Percentiles rank a stretch among this genome's conserved stretches.
phyloP scores from a whole-genome alignment of 2,797 vertebrate species.

The Phylloscopus collybita region DNA sequence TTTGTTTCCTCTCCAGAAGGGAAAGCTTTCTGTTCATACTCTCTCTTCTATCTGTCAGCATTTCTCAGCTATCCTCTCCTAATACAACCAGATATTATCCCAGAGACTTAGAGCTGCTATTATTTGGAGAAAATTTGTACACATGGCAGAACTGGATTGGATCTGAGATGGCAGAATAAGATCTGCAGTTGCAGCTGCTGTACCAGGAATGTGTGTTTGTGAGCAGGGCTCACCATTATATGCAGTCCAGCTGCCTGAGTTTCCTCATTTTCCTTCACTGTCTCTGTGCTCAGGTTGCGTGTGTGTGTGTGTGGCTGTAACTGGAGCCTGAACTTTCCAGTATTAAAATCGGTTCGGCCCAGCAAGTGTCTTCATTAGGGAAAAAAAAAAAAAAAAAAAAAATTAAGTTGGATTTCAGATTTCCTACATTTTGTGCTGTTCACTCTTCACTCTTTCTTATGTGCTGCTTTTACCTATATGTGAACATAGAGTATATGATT shows the following conservation, averaged over 20 bases:
- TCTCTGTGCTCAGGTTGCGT: neutral
- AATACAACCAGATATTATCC: neutral
- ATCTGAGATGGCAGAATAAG: neutral
- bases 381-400: too few relatives aligned
- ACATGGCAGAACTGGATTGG: neutral
- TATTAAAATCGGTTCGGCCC: neutral
- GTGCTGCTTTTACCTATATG: neutral
- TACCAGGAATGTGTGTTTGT: neutral
- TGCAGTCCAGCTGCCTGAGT: neutral
- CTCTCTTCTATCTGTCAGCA: neutral
- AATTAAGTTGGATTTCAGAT: neutral
- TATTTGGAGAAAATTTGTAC: neutral
- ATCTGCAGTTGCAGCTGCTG: neutral
- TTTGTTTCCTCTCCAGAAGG: neutral
- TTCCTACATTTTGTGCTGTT: neutral
- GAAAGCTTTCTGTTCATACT: neutral
- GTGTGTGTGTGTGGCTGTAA: fast-evolving
- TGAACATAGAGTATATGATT: neutral
- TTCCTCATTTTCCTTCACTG: neutral
- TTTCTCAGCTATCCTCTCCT: neutral
- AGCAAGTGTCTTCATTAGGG: neutral
- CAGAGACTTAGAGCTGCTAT: neutral
- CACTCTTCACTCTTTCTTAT: neutral
- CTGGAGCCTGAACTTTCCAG: neutral
- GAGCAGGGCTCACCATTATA: neutral